These are phyloP conservation scores for Liolophura sinensis DNA, from an alignment of 1,140 invertebrate species.

Conservation along the genomic window DNA sequence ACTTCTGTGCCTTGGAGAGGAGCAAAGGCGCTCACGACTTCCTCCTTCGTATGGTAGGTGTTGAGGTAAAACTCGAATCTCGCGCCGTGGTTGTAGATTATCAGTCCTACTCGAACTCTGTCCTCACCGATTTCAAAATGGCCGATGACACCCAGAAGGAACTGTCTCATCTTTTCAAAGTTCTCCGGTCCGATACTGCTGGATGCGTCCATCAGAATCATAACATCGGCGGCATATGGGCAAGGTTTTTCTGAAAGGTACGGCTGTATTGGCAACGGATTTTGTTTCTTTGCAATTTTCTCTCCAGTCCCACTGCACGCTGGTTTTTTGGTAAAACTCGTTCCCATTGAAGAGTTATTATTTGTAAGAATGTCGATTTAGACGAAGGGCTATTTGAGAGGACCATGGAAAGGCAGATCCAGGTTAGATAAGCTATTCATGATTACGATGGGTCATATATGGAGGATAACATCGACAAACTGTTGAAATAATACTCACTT, in stretches of 20 bases:
- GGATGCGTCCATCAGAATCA: conserved; percentile 42
- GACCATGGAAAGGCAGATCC: no score
- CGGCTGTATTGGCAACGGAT: no score
- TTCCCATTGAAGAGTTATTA: no score
- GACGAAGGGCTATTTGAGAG: no score
- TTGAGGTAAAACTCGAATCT: conserved; percentile 23
- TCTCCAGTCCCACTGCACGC: no score
- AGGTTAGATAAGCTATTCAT: no score
- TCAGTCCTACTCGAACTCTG: conserved; percentile 5
- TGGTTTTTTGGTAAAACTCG: no score
- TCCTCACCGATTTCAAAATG: conserved; percentile 6
- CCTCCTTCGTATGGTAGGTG: conserved; percentile 14
- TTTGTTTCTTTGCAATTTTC: no score
- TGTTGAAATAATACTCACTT: no score
- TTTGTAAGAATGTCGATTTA: no score
- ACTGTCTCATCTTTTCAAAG: conserved; percentile 30
- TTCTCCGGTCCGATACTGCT: conserved; percentile 35
- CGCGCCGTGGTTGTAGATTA: conserved; percentile 6
- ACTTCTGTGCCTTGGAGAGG: conserved; percentile 26
- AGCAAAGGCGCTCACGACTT: conserved; percentile 20
- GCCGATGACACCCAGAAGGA: conserved; percentile 26
- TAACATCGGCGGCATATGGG: conserved; percentile 32
- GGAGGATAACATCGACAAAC: no score
- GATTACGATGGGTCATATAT: no score
- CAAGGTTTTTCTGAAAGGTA: not conserved